Percentiles rank a stretch among this genome's conserved stretches.
phyloP scores from a whole-genome alignment of 2,888 invertebrate species.

The Liodrosophila aerea region DNA sequence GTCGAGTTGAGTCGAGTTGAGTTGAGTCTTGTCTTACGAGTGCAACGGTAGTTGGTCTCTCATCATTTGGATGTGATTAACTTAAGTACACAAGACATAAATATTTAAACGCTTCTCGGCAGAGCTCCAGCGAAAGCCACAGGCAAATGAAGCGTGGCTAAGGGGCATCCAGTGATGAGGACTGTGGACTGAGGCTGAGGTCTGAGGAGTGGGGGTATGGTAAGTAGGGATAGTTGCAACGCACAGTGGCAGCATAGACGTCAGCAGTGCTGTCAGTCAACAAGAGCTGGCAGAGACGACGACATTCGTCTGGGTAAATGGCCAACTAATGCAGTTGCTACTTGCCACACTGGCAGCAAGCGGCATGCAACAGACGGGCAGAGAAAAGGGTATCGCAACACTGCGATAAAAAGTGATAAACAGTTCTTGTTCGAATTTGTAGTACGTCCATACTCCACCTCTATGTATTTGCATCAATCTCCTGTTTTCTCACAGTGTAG shows the following conservation, averaged over 20 bases:
- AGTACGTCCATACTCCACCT: conserved; percentile 16
- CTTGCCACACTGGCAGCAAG: conserved; percentile 2
- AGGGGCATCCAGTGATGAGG: no score
- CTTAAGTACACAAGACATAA: conserved; percentile 77
- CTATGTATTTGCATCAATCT: no score
- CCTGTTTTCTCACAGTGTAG: no score
- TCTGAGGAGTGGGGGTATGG: background rate
- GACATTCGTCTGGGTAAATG: conserved; percentile 50
- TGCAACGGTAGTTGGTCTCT: conserved; percentile 44
- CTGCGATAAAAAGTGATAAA: no score
- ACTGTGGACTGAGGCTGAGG: no score
- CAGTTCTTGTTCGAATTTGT: no score
- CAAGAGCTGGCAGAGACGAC: conserved; percentile 29
- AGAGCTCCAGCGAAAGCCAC: conserved; percentile 28
- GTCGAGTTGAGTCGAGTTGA: no score
- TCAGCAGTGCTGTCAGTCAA: conserved; percentile 49
- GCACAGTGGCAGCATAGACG: conserved; percentile 51
- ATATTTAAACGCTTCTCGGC: conserved; percentile 67
- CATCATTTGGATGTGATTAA: conserved; percentile 73
- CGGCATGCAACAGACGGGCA: background rate
- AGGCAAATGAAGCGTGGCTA: background rate
- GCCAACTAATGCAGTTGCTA: conserved; percentile 37
- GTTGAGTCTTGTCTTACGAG: no score
- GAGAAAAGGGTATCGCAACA: conserved; percentile 9
- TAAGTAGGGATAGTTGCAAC: conserved; percentile 13